Evolutionary conservation across 2,888 invertebrate species (phyloP), one percentile per base, ranked within the genome.

Genomic region (Agrochola lychnidis): DNA sequence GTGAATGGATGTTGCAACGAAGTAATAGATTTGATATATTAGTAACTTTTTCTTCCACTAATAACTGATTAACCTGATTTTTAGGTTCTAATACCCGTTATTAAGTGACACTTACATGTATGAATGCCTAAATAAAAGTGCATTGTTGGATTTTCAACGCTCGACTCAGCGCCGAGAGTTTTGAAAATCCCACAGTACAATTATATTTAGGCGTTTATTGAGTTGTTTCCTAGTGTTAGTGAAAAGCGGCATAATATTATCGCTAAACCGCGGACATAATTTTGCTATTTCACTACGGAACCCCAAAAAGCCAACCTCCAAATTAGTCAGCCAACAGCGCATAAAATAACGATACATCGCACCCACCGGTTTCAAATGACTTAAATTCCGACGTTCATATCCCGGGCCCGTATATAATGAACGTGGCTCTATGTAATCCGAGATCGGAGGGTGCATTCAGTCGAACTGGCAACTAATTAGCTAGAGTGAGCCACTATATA

Each of bases 381-480:
- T 72, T 67, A 71, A 85, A 77, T 75, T 74, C 22, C 57, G 9
- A 22, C 67, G 51, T 79, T 73, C 62, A 78, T 51, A 25, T 59
- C 16, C 25, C 48, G 56, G 48, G 12, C 48, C 25, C n/a, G 16
- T 14, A 30, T 75, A 79, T 79, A 69, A 71, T 80, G 59, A 78
- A 77, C 74, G 66, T 68, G 66, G 64, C 63, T 53, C n/a, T 72
- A 82, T 59, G 81, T 88, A 85, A 87, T 87, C 76, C 76, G 71
- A 80, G 66, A 73, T 76, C 66, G 70, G 75, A 72, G 48, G 68
- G 82, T 80, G 88, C 87, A 91, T 90, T 88, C 89, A 88, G 70
- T 66, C 81, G 76, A 85, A 83, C 74, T 78, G 74, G 81, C 73
- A 81, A 89, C 91, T 92, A 91, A 93, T 92, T 92, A 92, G 88